Evolutionary conservation across 2,113 vertebrate genomes (phyloP).

Genomic region (Myiozetetes cayanensis): DNA sequence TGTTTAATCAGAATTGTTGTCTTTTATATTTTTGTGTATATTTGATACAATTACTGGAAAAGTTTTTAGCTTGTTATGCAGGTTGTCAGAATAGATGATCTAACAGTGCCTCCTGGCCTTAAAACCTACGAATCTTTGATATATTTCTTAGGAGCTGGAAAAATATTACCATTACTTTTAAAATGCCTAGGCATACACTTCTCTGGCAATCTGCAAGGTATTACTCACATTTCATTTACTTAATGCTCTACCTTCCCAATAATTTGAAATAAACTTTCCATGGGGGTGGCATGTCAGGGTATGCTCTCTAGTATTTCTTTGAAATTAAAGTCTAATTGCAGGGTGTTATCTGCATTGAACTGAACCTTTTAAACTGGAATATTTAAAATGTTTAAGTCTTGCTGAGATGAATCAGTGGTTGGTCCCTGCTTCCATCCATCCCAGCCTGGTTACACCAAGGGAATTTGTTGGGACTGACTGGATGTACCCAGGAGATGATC

Average conservation of each 20-base stretch:
- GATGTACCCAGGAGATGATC: neutral
- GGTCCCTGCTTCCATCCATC: neutral
- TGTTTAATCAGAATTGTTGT: conserved; percentile 62
- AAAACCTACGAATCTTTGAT: conserved; percentile 47
- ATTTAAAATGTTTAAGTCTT: neutral
- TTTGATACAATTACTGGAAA: conserved; percentile 55
- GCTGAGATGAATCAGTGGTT: neutral
- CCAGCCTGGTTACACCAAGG: neutral
- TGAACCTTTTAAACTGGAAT: neutral
- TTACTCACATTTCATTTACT: conserved; percentile 51
- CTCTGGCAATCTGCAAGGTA: conserved; percentile 18
- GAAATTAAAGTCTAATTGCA: conserved; percentile 32
- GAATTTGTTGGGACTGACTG: neutral
- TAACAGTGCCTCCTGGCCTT: conserved; percentile 51
- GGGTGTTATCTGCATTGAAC: neutral
- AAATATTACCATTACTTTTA: conserved; percentile 24
- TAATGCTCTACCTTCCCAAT: conserved; percentile 23
- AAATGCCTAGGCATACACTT: conserved; percentile 41
- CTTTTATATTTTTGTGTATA: conserved; percentile 2
- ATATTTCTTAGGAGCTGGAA: conserved; percentile 22
- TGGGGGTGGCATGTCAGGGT: neutral
- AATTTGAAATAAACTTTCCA: conserved; percentile 11
- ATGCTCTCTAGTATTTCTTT: neutral
- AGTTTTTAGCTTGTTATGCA: conserved; percentile 59
- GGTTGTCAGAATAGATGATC: conserved; percentile 57